Evolutionary conservation across 2,888 invertebrate species (phyloP).

Genomic region (Graphium colonna): DNA sequence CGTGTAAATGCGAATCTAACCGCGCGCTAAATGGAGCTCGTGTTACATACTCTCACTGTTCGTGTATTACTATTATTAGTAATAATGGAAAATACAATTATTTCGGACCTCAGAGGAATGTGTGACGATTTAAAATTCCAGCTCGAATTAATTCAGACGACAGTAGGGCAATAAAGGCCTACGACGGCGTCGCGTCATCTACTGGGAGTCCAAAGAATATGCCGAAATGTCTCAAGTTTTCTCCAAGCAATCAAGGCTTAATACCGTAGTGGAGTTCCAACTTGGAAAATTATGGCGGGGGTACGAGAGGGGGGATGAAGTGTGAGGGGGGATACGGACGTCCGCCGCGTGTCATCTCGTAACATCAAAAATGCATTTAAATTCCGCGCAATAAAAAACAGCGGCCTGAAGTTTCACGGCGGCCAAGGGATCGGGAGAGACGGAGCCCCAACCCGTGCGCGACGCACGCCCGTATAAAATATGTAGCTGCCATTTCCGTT

Average conservation of each 20-base stretch:
- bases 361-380: constrained; percentile 82
- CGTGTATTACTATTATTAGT: not conserved
- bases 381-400: constrained; percentile 80
- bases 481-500: constrained; percentile 45
- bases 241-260: constrained; percentile 80
- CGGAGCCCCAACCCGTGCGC: constrained; percentile 46
- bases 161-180: constrained; percentile 72
- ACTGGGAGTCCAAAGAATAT: constrained; percentile 77
- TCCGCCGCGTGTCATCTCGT: constrained; percentile 80
- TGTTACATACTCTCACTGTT: constrained; percentile 15
- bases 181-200: constrained; percentile 70
- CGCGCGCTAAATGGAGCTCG: constrained; percentile 6
- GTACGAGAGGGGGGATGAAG: constrained; percentile 46
- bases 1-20: constrained; percentile 39
- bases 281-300: constrained; percentile 78
- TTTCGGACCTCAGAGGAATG: constrained; percentile 1
- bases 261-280: constrained; percentile 79
- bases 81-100: not conserved
- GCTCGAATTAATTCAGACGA: constrained; percentile 69
- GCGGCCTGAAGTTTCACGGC: constrained; percentile 73
- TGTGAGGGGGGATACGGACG: constrained; percentile 56
- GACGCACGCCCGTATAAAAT: constrained; percentile 59
- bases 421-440: constrained; percentile 69
- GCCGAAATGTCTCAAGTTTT: constrained; percentile 79
- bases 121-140: constrained; percentile 31